phyloP scores from a whole-genome alignment of 2,888 invertebrate species.

The Serripes groenlandicus region DNA sequence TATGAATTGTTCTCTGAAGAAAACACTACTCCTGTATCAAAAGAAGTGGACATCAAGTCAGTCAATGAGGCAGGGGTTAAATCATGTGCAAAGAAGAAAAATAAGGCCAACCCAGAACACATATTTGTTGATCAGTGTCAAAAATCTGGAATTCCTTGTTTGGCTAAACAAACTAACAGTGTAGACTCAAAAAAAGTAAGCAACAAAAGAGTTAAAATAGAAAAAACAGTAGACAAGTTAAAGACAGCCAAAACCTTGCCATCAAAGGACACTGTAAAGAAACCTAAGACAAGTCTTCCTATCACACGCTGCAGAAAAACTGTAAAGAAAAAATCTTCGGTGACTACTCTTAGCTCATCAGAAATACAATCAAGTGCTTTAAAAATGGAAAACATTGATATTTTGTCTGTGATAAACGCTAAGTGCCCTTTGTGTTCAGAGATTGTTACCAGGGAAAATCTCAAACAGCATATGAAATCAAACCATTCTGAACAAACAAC shows the following conservation, averaged over 20 bases:
- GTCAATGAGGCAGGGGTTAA: neutral
- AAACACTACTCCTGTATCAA: neutral
- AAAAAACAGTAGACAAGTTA: neutral
- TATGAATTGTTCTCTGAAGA: neutral
- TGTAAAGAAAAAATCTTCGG: too few species aligned
- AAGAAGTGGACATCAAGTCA: neutral
- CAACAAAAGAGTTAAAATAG: too few species aligned
- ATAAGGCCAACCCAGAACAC: too few species aligned
- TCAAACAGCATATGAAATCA: too few species aligned
- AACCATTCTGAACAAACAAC: neutral
- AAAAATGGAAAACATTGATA: constrained; percentile 1
- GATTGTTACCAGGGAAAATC: neutral
- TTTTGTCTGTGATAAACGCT: neutral
- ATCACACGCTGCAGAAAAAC: too few species aligned
- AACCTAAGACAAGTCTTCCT: too few species aligned
- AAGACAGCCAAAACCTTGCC: neutral
- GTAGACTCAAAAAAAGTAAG: too few species aligned
- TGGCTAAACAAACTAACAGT: neutral
- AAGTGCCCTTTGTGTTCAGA: neutral
- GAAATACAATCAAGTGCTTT: neutral
- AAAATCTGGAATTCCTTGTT: too few species aligned
- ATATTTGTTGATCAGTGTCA: too few species aligned
- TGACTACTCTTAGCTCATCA: too few species aligned
- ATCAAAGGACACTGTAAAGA: too few species aligned
- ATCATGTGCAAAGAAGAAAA: neutral